Percentiles rank a stretch among this genome's conserved stretches.
Conservation (phyloP, 2,888 invertebrate species). For the Monopis laevigella region DNA sequence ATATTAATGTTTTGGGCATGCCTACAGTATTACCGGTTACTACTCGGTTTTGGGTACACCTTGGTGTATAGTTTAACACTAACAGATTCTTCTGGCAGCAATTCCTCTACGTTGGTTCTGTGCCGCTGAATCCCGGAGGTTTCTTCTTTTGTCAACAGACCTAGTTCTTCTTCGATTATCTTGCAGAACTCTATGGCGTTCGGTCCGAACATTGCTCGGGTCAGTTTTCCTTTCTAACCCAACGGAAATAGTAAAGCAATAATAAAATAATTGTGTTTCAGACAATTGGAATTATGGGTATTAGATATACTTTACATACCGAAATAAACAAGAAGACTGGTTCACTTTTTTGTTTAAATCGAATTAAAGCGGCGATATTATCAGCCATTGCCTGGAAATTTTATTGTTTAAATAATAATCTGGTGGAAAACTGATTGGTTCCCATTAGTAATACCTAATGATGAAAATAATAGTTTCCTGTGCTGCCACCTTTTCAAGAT, state of each 20-base stretch:
- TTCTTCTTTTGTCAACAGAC: conserved; percentile 24
- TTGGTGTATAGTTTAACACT: conserved; percentile 19
- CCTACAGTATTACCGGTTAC: too few species aligned
- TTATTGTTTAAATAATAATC: neutral
- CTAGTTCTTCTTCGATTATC: conserved; percentile 44
- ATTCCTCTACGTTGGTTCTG: conserved; percentile 36
- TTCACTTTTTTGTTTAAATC: conserved; percentile 73
- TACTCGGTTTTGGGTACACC: too few species aligned
- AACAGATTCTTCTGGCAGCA: conserved; percentile 59
- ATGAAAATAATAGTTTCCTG: too few species aligned
- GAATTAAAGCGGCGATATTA: conserved; percentile 61
- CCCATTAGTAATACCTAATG: too few species aligned
- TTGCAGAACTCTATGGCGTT: conserved; percentile 50
- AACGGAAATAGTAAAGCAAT: too few species aligned
- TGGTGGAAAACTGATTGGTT: too few species aligned
- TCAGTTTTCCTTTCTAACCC: conserved; percentile 38
- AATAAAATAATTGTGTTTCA: too few species aligned
- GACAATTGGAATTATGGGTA: too few species aligned
- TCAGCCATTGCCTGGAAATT: conserved; percentile 63
- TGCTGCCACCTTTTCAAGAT: too few species aligned
- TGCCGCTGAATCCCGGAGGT: conserved; percentile 27
- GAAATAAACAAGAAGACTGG: conserved; percentile 75
- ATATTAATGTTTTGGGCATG: too few species aligned
- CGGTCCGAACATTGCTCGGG: conserved; percentile 63
- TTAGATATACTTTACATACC: conserved; percentile 29